Evolutionary conservation across 1,140 invertebrate genomes (phyloP).

Genomic region (Drosophila persimilis): DNA sequence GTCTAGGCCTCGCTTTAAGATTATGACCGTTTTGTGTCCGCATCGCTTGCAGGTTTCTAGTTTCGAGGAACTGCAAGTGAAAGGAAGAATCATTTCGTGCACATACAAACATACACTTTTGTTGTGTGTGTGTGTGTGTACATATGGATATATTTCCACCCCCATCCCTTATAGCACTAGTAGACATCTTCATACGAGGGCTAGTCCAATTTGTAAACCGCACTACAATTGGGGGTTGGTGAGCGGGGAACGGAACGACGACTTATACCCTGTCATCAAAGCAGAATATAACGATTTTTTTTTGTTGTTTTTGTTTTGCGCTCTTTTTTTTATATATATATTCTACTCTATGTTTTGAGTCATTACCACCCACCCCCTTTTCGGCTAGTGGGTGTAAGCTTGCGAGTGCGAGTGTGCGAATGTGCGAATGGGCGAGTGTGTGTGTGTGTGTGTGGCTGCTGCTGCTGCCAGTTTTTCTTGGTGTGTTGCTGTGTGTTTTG

Average conservation of each 20-base stretch:
- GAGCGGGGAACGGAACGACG: slow-evolving; percentile 36
- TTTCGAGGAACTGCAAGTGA: too few relatives aligned
- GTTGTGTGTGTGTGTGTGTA: not conserved
- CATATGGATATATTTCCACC: slow-evolving; percentile 40
- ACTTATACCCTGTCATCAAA: slow-evolving; percentile 63
- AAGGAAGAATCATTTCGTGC: slow-evolving; percentile 20
- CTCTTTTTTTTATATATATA: slow-evolving; percentile 53
- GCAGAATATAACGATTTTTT: slow-evolving; percentile 68
- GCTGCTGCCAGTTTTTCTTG: slow-evolving; percentile 8
- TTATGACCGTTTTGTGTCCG: too few relatives aligned
- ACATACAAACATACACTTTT: slow-evolving; percentile 28
- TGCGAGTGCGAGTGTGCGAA: slow-evolving; percentile 21
- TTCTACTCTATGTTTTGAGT: slow-evolving; percentile 75
- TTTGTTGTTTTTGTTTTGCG: slow-evolving; percentile 55
- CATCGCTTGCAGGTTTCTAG: too few relatives aligned
- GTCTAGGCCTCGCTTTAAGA: too few relatives aligned
- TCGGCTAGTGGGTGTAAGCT: slow-evolving; percentile 18
- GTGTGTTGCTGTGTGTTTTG: slow-evolving; percentile 63
- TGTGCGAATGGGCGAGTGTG: slow-evolving; percentile 13
- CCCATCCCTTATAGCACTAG: slow-evolving; percentile 26
- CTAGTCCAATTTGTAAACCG: slow-evolving; percentile 54
- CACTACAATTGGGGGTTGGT: slow-evolving; percentile 42
- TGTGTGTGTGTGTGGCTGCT: slow-evolving; percentile 11
- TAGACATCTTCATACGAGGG: slow-evolving; percentile 35
- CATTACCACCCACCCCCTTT: slow-evolving; percentile 74